Percentiles rank a stretch among this genome's conserved stretches.
Evolutionary conservation across 2,797 vertebrate species (phyloP).

Genomic region (Monodelphis domestica): DNA sequence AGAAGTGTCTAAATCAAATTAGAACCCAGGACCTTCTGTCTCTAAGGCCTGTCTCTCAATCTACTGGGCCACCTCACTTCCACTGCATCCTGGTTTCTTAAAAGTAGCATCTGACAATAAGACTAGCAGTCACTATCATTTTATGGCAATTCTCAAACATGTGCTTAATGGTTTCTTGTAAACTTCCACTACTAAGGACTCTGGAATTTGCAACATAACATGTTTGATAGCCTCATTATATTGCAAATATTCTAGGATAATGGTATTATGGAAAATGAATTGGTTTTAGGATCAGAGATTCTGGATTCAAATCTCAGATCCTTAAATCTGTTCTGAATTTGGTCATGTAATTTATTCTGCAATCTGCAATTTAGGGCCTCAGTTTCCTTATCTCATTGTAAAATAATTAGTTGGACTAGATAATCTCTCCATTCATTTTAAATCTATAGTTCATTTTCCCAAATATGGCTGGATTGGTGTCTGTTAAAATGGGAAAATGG

Average conservation of each 20-base stretch:
- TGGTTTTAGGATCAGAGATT: neutral
- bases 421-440: neutral
- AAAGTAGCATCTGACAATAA: neutral
- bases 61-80: too few relatives aligned
- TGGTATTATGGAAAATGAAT: neutral
- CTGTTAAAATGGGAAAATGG: too few relatives aligned
- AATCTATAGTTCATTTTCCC: neutral
- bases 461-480: too few relatives aligned
- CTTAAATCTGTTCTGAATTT: neutral
- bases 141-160: neutral
- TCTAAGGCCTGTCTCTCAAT: too few relatives aligned
- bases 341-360: neutral
- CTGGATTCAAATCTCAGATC: accelerated
- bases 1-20: too few relatives aligned
- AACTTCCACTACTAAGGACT: neutral
- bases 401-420: neutral
- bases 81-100: neutral
- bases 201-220: neutral
- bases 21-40: too few relatives aligned
- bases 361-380: neutral
- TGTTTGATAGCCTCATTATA: neutral
- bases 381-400: neutral
- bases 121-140: neutral
- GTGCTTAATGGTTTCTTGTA: neutral
- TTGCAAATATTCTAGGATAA: neutral